Conservation (phyloP, 2,113 vertebrate species). For the Chionodraco myersi region DNA sequence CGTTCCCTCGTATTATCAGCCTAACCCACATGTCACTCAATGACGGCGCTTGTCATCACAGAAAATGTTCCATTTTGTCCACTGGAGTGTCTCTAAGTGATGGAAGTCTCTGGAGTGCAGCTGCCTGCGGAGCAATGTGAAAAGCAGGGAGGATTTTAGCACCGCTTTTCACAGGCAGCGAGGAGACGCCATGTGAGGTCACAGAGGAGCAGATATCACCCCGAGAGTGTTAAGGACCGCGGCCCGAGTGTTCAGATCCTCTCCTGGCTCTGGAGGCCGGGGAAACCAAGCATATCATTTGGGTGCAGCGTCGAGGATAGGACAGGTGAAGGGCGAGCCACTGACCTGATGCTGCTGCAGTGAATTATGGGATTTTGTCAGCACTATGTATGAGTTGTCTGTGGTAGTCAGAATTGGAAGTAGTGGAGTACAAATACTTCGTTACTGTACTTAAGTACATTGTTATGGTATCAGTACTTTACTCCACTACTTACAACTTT, state of each 20-base stretch:
- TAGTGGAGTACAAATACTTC: too few relatives aligned
- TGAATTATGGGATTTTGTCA: background rate
- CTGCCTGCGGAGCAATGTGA: constrained; percentile 67
- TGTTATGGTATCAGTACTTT: too few relatives aligned
- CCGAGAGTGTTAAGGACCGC: constrained; percentile 50
- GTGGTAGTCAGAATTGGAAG: too few relatives aligned
- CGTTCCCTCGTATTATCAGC: constrained; percentile 35
- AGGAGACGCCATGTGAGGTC: constrained; percentile 65
- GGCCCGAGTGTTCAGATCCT: constrained; percentile 10
- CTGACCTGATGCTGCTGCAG: constrained; percentile 4
- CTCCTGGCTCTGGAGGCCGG: constrained; percentile 14
- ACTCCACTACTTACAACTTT: too few relatives aligned
- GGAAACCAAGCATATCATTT: constrained; percentile 40
- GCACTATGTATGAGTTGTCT: too few relatives aligned
- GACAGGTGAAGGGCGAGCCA: constrained; percentile 46
- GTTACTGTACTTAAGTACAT: too few relatives aligned
- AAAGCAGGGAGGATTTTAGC: constrained; percentile 68
- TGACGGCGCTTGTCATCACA: too few relatives aligned
- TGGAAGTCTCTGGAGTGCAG: constrained; percentile 57
- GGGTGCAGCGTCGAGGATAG: background rate
- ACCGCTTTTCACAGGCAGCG: constrained; percentile 59
- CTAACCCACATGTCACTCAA: constrained; percentile 51
- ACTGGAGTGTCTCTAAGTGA: constrained; percentile 72
- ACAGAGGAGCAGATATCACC: constrained; percentile 71
- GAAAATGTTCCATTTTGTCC: constrained; percentile 66